These are phyloP conservation scores for Amblyteles armatorius DNA, from an alignment of 2,888 invertebrate genomes.

Conservation along the genomic window DNA sequence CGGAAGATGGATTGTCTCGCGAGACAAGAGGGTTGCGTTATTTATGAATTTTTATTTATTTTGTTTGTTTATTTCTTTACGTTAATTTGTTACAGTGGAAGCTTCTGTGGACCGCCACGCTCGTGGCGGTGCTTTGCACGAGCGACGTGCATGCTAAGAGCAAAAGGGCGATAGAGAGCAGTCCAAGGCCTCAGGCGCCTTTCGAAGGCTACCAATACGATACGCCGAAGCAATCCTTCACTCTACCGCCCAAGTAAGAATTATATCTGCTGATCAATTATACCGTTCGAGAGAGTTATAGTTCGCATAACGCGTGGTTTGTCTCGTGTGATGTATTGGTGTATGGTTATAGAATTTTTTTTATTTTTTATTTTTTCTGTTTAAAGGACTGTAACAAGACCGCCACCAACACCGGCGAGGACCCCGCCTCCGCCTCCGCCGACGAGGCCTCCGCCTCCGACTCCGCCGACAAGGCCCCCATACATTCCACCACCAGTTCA, in stretches of 20 bases:
- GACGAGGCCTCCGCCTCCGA: slow-evolving; percentile 73
- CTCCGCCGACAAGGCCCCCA: slow-evolving; percentile 68
- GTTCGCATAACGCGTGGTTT: neutral
- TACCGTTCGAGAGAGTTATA: neutral
- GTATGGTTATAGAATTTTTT: slow-evolving; percentile 22
- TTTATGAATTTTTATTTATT: neutral
- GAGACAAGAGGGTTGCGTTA: neutral
- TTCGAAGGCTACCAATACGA: slow-evolving; percentile 80
- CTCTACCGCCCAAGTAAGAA: slow-evolving; percentile 77
- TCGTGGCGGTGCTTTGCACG: slow-evolving; percentile 80
- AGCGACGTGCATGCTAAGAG: slow-evolving; percentile 78
- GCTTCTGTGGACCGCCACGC: slow-evolving; percentile 79
- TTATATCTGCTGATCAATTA: neutral
- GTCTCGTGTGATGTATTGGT: neutral
- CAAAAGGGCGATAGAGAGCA: slow-evolving; percentile 79
- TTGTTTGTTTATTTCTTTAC: slow-evolving; percentile 19
- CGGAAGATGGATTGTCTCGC: slow-evolving; percentile 2
- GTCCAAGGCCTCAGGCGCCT: slow-evolving; percentile 73
- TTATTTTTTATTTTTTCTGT: slow-evolving; percentile 12
- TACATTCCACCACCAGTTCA: slow-evolving; percentile 22
- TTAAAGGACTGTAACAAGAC: slow-evolving; percentile 57
- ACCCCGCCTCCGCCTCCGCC: slow-evolving; percentile 69
- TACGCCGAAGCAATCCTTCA: slow-evolving; percentile 76
- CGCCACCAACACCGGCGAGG: slow-evolving; percentile 69
- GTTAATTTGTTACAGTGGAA: slow-evolving; percentile 77